These are phyloP conservation scores for Lasioglossum leucozonium DNA, from an alignment of 2,888 invertebrate species.

Conservation along the genomic window DNA sequence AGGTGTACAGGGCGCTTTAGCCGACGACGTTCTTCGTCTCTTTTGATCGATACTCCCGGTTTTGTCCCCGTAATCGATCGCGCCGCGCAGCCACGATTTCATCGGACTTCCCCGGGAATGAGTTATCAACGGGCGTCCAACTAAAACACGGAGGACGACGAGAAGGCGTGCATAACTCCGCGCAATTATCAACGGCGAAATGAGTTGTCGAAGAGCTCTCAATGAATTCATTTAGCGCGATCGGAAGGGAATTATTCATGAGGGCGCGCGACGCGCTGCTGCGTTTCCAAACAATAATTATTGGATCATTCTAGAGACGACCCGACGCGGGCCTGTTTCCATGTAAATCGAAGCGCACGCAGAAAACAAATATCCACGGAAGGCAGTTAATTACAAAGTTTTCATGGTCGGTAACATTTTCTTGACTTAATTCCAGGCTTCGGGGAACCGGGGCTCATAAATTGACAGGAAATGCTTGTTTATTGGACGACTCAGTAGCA, in stretches of 20 bases:
- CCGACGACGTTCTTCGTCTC: neutral
- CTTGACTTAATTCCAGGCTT: neutral
- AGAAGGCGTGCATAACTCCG: constrained; percentile 11
- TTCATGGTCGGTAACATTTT: constrained; percentile 3
- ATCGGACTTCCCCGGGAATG: neutral
- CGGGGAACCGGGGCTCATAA: neutral
- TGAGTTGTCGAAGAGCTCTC: neutral
- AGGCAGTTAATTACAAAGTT: neutral
- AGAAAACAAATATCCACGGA: neutral
- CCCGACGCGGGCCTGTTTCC: neutral
- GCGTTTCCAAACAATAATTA: neutral
- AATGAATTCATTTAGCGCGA: constrained; percentile 5
- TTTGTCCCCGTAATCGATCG: constrained; percentile 7
- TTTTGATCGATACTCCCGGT: constrained; percentile 6
- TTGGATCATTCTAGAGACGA: constrained; percentile 2
- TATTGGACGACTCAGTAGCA: neutral
- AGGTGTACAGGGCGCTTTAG: neutral
- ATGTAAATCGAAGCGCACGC: neutral
- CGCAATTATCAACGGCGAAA: neutral
- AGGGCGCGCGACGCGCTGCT: neutral
- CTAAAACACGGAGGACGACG: neutral
- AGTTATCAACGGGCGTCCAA: neutral
- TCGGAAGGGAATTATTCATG: constrained; percentile 7
- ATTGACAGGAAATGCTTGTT: neutral
- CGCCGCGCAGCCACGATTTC: neutral